These are phyloP conservation scores for Rhinolophus sinicus DNA, from an alignment of 2,113 vertebrate species.

Conservation along the genomic window DNA sequence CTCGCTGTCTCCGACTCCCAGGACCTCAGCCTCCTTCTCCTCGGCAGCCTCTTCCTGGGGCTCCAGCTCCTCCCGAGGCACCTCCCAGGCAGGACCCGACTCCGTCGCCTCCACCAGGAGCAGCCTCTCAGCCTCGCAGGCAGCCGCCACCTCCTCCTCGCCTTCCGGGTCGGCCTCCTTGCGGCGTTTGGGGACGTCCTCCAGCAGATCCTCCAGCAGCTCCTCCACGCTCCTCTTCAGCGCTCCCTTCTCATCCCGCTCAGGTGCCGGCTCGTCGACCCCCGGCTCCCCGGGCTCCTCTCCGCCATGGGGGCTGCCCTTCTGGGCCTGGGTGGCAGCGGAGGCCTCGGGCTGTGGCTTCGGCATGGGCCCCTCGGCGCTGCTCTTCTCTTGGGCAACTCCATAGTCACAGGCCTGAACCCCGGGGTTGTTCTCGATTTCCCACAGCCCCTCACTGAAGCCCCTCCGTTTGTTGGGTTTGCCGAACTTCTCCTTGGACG, in stretches of 20 bases:
- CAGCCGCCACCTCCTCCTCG: slow-evolving; percentile 49
- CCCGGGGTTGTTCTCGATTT: slow-evolving; percentile 93
- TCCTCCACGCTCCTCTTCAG: slow-evolving; percentile 89
- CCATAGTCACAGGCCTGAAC: slow-evolving; percentile 86
- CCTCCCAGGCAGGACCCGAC: background rate
- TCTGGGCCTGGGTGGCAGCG: slow-evolving; percentile 70
- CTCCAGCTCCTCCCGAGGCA: background rate
- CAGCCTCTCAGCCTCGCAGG: background rate
- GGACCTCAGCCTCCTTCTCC: background rate
- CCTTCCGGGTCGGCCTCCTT: slow-evolving; percentile 80
- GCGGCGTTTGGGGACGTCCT: slow-evolving; percentile 88
- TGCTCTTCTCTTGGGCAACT: slow-evolving; percentile 85
- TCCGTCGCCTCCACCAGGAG: rapidly evolving
- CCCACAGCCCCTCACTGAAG: slow-evolving; percentile 94
- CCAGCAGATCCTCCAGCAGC: slow-evolving; percentile 84
- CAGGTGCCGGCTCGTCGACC: slow-evolving; percentile 84
- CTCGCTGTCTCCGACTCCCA: slow-evolving; percentile 75
- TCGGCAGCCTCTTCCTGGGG: slow-evolving; percentile 4
- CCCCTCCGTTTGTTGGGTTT: slow-evolving; percentile 94
- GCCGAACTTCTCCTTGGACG: slow-evolving; percentile 93
- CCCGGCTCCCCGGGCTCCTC: slow-evolving; percentile 88
- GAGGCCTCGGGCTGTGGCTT: background rate
- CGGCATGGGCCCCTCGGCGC: slow-evolving; percentile 64
- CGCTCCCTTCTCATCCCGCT: slow-evolving; percentile 86
- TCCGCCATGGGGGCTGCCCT: slow-evolving; percentile 83